These are phyloP conservation scores for Acleris cristana DNA, from an alignment of 2,888 invertebrate species.

Conservation along the genomic window DNA sequence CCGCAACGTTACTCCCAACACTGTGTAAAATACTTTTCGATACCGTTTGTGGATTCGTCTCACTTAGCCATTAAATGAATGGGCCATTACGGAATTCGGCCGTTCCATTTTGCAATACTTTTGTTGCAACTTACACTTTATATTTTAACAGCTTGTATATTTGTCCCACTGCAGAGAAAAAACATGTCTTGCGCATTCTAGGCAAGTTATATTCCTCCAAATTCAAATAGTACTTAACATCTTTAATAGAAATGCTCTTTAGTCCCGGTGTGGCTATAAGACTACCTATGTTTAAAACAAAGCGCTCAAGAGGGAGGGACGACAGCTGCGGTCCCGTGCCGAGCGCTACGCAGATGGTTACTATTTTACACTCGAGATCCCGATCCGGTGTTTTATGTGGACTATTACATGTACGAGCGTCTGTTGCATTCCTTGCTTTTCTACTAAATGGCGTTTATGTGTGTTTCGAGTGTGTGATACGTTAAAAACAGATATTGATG, in stretches of 20 bases:
- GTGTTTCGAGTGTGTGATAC: too few relatives aligned
- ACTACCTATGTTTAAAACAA: slow-evolving; percentile 52
- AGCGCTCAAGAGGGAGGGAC: slow-evolving; percentile 52
- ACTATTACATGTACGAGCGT: background rate
- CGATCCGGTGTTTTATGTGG: slow-evolving; percentile 11
- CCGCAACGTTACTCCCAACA: slow-evolving; percentile 6
- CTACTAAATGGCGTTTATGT: background rate
- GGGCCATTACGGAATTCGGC: slow-evolving; percentile 46
- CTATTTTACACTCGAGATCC: slow-evolving; percentile 4
- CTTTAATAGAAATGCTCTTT: slow-evolving; percentile 24
- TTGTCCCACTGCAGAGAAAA: too few relatives aligned
- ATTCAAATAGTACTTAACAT: too few relatives aligned
- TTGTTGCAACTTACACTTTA: background rate
- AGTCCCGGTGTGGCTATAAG: slow-evolving; percentile 11
- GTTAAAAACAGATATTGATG: background rate
- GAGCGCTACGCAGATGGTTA: slow-evolving; percentile 58
- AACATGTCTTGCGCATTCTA: too few relatives aligned
- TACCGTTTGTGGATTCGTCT: slow-evolving; percentile 51
- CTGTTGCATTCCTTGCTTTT: background rate
- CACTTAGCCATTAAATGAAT: slow-evolving; percentile 41
- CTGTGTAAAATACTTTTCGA: slow-evolving; percentile 36
- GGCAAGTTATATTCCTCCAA: background rate
- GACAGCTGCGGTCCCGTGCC: slow-evolving; percentile 53
- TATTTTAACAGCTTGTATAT: too few relatives aligned
- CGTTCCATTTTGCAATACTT: slow-evolving; percentile 30